These are phyloP conservation scores for Drosophila barbarae DNA, from an alignment of 2,888 invertebrate species.

Conservation along the genomic window DNA sequence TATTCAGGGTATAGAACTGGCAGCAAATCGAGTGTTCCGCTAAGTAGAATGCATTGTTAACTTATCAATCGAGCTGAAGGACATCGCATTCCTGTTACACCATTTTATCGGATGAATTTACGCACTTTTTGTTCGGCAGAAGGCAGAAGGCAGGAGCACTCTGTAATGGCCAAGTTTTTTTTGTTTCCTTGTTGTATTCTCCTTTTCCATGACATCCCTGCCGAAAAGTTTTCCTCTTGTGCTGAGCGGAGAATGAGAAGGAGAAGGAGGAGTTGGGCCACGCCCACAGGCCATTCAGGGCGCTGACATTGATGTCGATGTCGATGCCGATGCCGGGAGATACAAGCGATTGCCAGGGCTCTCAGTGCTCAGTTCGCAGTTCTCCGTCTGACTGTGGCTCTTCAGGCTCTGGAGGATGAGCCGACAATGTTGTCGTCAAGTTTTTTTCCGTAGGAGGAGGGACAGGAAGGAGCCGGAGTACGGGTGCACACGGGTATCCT, in stretches of 20 bases:
- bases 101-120: constrained; percentile 54
- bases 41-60: constrained; percentile 49
- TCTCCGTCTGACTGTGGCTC: background rate
- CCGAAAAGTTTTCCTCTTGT: constrained; percentile 31
- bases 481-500: constrained; percentile 12
- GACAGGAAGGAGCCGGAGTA: background rate
- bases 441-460: constrained; percentile 14
- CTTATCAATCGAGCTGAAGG: constrained; percentile 46
- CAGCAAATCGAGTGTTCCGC: constrained; percentile 7
- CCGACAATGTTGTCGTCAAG: constrained; percentile 40
- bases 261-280: constrained; percentile 2
- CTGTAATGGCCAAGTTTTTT: constrained; percentile 31
- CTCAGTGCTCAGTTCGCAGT: too few species aligned
- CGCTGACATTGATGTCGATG: constrained; percentile 58
- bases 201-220: constrained; percentile 26
- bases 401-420: constrained; percentile 15
- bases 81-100: constrained; percentile 48
- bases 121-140: constrained; percentile 20
- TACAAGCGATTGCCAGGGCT: constrained; percentile 1
- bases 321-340: constrained; percentile 15
- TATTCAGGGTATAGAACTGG: background rate
- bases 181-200: constrained; percentile 2
- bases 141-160: constrained; percentile 1
- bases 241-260: background rate
- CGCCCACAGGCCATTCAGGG: constrained; percentile 50